phyloP scores from a whole-genome alignment of 2,113 vertebrate species.

The Triplophysa rosa region DNA sequence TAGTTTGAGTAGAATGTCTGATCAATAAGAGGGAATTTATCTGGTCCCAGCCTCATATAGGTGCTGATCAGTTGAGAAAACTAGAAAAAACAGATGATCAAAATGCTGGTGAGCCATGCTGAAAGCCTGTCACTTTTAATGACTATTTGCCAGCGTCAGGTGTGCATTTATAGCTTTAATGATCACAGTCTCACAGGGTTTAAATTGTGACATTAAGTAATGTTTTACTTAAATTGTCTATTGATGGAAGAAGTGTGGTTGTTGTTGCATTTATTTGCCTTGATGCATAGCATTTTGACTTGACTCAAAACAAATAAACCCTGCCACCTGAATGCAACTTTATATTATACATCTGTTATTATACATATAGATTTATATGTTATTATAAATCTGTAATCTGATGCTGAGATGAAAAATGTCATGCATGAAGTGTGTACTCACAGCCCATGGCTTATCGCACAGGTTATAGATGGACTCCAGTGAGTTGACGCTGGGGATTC shows the following conservation, averaged over 20 bases:
- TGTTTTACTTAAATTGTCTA: background rate
- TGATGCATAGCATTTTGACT: too few relatives aligned
- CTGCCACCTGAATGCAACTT: too few relatives aligned
- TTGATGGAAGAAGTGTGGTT: background rate
- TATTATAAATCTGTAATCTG: too few relatives aligned
- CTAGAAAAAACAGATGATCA: constrained; percentile 64
- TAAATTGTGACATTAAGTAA: too few relatives aligned
- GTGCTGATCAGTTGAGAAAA: constrained; percentile 92
- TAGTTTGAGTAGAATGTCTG: constrained; percentile 98
- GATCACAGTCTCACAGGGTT: too few relatives aligned
- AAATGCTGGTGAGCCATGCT: background rate
- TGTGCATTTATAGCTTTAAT: background rate
- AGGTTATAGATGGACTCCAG: constrained; percentile 96
- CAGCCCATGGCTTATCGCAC: constrained; percentile 98
- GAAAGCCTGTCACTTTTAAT: background rate
- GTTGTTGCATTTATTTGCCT: too few relatives aligned
- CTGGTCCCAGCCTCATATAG: constrained; percentile 86
- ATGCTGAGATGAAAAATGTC: too few relatives aligned
- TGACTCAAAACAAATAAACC: too few relatives aligned
- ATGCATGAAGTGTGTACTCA: constrained; percentile 57
- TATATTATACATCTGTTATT: too few relatives aligned
- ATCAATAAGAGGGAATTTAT: constrained; percentile 95
- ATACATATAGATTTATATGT: too few relatives aligned
- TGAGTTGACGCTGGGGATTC: constrained; percentile 90
- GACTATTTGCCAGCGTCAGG: background rate